Base-by-base conservation (phyloP, 2,113 vertebrate genomes). In the Columbina picui region DNA sequence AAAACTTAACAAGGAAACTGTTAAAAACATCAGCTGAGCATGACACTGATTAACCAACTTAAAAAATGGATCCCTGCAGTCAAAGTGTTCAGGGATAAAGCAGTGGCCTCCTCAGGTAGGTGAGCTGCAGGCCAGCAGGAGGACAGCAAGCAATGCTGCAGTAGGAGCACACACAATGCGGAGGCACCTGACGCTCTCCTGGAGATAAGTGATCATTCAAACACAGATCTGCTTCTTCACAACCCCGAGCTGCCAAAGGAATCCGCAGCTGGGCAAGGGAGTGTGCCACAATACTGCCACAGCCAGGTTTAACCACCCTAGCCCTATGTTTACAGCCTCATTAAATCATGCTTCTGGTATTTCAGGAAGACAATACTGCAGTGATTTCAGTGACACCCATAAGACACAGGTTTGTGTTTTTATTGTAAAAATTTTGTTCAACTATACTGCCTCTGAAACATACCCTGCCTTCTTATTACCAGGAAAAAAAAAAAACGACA, bases 91-190 rank as follows among this genome's bases (percentile, higher is more conserved):
- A 38, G 30, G 43, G 25, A 50, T 16, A 22, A n/a, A 76, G 49
- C 2, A 56, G 43, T 1, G 21, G 7, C 12, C 21, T 41, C 23
- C 74, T 61, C 45, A 60, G 41, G 36, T 50, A 57, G 50, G 18
- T 5, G 17, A 2, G 4, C 3, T 18, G 0, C 11, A 38, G n/a
- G 38, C 17, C 39, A 7, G 59, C 3, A 12, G 32, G 14, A 75
- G 30, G 25, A 11, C 59, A 78, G 21, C 6, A 47, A 63, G 38
- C 2, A 8, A 32, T 81, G 60, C 27, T 22, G 25, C 39, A 50
- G 34, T 0, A 49, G 29, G 6, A 89, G 59, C 34, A 36, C 43
- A 76, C 38, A 47, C 30, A 73, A 8, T 3, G 41, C 61, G 59
- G 22, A 69, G 49, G 43, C 43, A 76, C 22, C 26, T n/a, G 34